These are phyloP conservation scores for Urechis unicinctus DNA, from an alignment of 2,888 invertebrate species.

Conservation along the genomic window DNA sequence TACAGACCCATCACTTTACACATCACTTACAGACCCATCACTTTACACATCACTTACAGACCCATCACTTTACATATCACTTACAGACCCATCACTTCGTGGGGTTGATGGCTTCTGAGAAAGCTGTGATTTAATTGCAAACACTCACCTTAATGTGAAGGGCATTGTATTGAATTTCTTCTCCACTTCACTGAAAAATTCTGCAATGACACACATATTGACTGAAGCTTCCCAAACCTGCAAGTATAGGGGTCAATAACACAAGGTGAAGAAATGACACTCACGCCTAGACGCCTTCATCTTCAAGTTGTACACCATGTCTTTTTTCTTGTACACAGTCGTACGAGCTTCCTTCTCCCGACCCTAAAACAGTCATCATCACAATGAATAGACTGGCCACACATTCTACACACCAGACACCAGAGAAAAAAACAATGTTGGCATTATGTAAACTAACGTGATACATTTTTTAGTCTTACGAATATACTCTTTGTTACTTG, in stretches of 20 bases:
- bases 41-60: not conserved
- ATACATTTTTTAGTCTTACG: too few species aligned
- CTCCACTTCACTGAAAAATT: conserved; percentile 53
- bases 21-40: not conserved
- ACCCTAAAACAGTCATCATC: conserved; percentile 22
- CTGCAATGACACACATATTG: conserved; percentile 43
- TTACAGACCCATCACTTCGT: not conserved
- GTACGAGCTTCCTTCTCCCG: conserved; percentile 82
- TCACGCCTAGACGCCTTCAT: conserved; percentile 81
- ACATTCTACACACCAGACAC: too few species aligned
- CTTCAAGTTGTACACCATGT: conserved; percentile 93
- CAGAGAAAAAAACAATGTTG: too few species aligned
- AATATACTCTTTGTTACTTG: too few species aligned
- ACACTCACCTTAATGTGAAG: conserved; percentile 70
- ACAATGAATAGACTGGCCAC: too few species aligned
- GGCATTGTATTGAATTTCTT: conserved; percentile 91
- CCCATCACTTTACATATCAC: not conserved
- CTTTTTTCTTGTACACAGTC: conserved; percentile 97
- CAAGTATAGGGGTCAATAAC: not conserved
- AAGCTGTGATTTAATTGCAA: too few species aligned
- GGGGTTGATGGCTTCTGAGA: too few species aligned
- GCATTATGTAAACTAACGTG: too few species aligned
- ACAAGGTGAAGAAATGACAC: conserved; percentile 15
- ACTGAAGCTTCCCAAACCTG: too few species aligned
- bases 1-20: not conserved